These are phyloP conservation scores for Nyctibius bracteatus DNA, from an alignment of 2,113 vertebrate genomes.

Conservation along the genomic window DNA sequence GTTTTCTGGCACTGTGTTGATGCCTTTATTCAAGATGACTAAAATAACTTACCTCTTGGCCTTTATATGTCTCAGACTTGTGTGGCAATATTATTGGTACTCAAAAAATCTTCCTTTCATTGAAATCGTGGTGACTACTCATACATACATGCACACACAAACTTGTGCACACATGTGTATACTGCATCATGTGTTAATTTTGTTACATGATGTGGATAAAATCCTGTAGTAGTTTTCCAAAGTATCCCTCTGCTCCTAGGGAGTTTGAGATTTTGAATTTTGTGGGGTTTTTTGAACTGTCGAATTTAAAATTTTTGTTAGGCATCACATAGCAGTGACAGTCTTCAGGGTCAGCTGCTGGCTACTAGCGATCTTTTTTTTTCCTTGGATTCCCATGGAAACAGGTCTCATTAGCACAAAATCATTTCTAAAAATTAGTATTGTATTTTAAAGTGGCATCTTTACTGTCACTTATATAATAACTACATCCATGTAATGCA, in stretches of 20 bases:
- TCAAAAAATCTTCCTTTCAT: neutral
- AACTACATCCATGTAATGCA: accelerated
- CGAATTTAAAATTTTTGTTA: neutral
- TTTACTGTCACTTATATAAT: neutral
- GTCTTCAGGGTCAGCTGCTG: slow-evolving; percentile 2
- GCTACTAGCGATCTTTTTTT: neutral
- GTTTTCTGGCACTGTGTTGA: neutral
- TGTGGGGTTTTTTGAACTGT: neutral
- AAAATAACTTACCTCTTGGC: neutral
- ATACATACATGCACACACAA: no score
- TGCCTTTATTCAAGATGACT: neutral
- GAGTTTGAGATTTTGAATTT: neutral
- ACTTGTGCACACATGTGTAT: no score
- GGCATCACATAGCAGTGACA: neutral
- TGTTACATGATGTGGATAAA: neutral
- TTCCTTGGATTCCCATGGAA: slow-evolving; percentile 35
- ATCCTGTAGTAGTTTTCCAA: neutral
- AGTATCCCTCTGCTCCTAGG: neutral
- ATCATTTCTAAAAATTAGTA: neutral
- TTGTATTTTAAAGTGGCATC: slow-evolving; percentile 4
- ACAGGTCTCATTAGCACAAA: slow-evolving; percentile 15
- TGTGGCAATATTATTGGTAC: neutral
- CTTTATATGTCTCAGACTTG: neutral
- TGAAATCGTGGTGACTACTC: neutral
- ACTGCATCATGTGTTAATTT: neutral